A percentile compares a stretch with the other conserved stretches of the same genome.
These are phyloP conservation scores for Sandelia bainsii DNA, from an alignment of 2,797 vertebrate genomes.

Conservation along the genomic window DNA sequence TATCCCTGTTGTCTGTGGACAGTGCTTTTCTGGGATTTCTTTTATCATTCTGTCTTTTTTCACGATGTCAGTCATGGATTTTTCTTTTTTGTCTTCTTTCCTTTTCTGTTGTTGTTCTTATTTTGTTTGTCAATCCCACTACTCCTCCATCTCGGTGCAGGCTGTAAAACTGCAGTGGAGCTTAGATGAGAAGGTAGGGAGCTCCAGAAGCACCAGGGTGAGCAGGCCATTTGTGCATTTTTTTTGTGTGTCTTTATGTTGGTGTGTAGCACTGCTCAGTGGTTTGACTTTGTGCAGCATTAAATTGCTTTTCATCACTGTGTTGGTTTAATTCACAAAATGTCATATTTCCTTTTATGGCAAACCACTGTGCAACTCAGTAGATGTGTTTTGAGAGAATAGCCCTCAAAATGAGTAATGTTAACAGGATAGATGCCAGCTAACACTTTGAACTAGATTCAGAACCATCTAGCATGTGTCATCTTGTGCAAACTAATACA, in stretches of 20 bases:
- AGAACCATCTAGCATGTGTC: constrained; percentile 4
- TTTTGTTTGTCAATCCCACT: constrained; percentile 61
- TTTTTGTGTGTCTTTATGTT: constrained; percentile 37
- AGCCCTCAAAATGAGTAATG: constrained; percentile 35
- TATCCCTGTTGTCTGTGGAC: constrained; percentile 52
- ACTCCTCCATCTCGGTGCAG: constrained; percentile 81
- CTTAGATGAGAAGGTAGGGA: constrained; percentile 88
- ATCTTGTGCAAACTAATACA: constrained; percentile 24
- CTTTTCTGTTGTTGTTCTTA: constrained; percentile 58
- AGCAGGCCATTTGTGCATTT: constrained; percentile 74
- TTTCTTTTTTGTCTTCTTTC: constrained; percentile 65
- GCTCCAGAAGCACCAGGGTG: constrained; percentile 83
- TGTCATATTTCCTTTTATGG: constrained; percentile 31
- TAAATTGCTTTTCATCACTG: constrained; percentile 34
- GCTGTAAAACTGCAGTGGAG: constrained; percentile 87
- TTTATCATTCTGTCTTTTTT: constrained; percentile 57
- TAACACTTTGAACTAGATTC: constrained; percentile 24
- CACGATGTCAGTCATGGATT: constrained; percentile 70
- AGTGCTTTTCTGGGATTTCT: constrained; percentile 37
- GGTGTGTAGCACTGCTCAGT: constrained; percentile 62
- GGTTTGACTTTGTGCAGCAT: constrained; percentile 56
- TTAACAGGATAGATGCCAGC: constrained; percentile 43
- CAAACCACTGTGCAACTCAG: constrained; percentile 63
- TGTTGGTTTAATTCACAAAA: constrained; percentile 20
- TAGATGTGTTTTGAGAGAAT: constrained; percentile 33